Base-by-base conservation (phyloP, 2,113 vertebrate species). In the Erpornis zantholeuca region DNA sequence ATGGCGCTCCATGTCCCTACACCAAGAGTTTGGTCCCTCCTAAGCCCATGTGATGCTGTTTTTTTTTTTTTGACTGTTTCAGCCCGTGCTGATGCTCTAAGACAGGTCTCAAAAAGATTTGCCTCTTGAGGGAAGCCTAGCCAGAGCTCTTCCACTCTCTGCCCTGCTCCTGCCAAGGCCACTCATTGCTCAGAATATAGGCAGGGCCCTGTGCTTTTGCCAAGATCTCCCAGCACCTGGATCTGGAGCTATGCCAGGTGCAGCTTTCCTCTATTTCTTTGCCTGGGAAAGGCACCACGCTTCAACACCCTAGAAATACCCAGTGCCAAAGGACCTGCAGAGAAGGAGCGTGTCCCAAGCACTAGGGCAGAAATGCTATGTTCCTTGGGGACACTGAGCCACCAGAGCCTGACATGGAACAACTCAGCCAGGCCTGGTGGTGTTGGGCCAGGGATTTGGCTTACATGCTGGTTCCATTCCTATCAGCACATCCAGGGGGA, bases 301-400 rank as follows among this genome's bases (percentile, higher is more conserved):
- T 80, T 81, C 79, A 81, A 68, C n/a, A 49, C 79, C 65, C 70
- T 53, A 4, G 4, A 65, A 42, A 73, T 2, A 45, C 9, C 15
- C 2, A 2, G 12, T 59, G 42, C 88, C 70, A 92, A 45, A 79
- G 31, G 54, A 65, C 50, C 50, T 73, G 60, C 31, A 57, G 25
- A 44, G 54, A 76, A 9, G 18, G 10, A 73, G 40, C 0, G 0
- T 15, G 10, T 52, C 50, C 36, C 49, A 60, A 27, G 29, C 5
- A 2, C 27, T 29, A 29, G 33, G 33, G 8, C 59, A 90, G 36
- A 78, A 59, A 52, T 2, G 5, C 23, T n/a, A 11, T 3, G 2
- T 6, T 65, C 27, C 31, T 4, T 1, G 1, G 13, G 35, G 52
- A 70, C 70, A 50, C 11, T 0, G 0, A 61, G 28, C n/a, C 50